These are phyloP conservation scores for Aromia moschata DNA, from an alignment of 2,888 invertebrate species.

Conservation along the genomic window DNA sequence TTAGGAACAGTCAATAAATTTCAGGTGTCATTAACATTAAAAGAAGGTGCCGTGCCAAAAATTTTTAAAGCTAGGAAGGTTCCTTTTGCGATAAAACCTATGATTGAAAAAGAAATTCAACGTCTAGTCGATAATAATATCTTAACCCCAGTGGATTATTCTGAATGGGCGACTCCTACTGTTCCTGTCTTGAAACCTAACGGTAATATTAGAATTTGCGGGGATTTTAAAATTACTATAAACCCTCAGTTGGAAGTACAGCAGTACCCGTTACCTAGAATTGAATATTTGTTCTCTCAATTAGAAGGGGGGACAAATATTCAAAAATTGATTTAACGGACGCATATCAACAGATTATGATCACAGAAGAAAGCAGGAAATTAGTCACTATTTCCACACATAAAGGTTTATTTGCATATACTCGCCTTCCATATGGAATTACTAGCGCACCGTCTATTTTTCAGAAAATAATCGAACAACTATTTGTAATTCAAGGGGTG, in stretches of 20 bases:
- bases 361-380: constrained; percentile 9
- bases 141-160: constrained; percentile 38
- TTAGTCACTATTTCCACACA: constrained; percentile 3
- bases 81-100: neutral
- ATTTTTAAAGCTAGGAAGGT: neutral
- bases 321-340: constrained; percentile 14
- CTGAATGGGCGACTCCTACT: constrained; percentile 42
- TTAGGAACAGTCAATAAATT: neutral
- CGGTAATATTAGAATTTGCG: constrained; percentile 41
- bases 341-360: constrained; percentile 17
- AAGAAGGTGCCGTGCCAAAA: constrained; percentile 11
- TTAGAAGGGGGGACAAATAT: constrained; percentile 6
- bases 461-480: constrained; percentile 18
- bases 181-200: constrained; percentile 39
- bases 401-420: constrained; percentile 16
- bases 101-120: neutral
- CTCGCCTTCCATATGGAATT: constrained; percentile 10
- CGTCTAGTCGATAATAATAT: constrained; percentile 32
- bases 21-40: constrained; percentile 25
- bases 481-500: constrained; percentile 9
- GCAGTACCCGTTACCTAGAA: constrained; percentile 11
- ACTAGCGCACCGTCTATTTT: constrained; percentile 3
- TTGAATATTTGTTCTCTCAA: constrained; percentile 20
- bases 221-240: constrained; percentile 37
- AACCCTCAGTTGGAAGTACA: constrained; percentile 23